These are phyloP conservation scores for Pterocles orientalis DNA, from an alignment of 2,113 vertebrate genomes.

Conservation along the genomic window DNA sequence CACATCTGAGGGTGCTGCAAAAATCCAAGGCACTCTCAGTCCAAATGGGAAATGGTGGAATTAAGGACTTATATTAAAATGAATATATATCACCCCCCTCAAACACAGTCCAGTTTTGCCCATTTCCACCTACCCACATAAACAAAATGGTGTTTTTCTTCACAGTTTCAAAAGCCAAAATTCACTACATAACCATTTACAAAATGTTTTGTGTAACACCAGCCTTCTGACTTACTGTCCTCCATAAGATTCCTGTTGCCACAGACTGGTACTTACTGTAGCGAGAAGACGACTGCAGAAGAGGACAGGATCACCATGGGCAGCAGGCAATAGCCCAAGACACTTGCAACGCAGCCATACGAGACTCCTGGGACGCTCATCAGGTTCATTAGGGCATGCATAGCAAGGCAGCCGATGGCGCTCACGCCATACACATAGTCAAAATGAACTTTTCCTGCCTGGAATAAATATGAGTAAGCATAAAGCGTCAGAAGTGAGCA, in stretches of 20 bases:
- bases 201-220: neutral
- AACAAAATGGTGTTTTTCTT: neutral
- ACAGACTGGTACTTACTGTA: slow-evolving; percentile 81
- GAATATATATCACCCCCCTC: neutral
- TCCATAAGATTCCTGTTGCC: neutral
- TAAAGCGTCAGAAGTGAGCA: neutral
- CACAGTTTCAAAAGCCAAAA: neutral
- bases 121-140: neutral
- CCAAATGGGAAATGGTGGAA: neutral
- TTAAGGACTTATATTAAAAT: neutral
- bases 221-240: neutral
- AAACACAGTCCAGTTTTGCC: neutral
- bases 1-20: neutral
- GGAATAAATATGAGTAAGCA: slow-evolving; percentile 10
- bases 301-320: slow-evolving; percentile 87
- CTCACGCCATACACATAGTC: slow-evolving; percentile 87
- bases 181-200: neutral
- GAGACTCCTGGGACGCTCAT: slow-evolving; percentile 84
- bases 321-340: slow-evolving; percentile 88
- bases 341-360: slow-evolving; percentile 85
- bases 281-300: slow-evolving; percentile 78
- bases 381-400: slow-evolving; percentile 83
- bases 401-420: slow-evolving; percentile 80
- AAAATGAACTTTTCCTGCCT: slow-evolving; percentile 91
- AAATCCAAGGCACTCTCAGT: neutral